Percentiles rank a stretch among this genome's conserved stretches.
These are phyloP conservation scores for Drosophila biarmipes DNA, from an alignment of 1,140 invertebrate genomes.

Conservation along the genomic window DNA sequence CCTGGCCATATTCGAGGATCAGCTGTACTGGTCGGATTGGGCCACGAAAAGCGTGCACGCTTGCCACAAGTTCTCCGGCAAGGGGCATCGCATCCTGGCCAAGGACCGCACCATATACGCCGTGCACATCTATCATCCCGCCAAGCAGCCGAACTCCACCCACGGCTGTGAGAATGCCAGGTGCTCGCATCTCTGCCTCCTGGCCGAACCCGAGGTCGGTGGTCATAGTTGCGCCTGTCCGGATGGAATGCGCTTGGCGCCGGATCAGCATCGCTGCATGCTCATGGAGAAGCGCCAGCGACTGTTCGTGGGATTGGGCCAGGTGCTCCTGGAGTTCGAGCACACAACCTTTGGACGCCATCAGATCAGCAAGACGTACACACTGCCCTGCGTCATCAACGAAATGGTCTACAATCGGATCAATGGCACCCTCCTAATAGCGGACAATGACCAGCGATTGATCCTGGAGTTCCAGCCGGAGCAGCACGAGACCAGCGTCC, in stretches of 20 bases:
- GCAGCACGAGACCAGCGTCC: constrained; percentile 60
- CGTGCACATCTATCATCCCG: constrained; percentile 89
- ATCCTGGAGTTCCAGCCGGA: constrained; percentile 84
- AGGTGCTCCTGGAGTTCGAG: constrained; percentile 84
- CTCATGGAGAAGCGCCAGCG: constrained; percentile 84
- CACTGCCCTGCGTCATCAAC: constrained; percentile 83
- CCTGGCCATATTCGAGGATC: constrained; percentile 94
- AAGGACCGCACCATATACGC: constrained; percentile 86
- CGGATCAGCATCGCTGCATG: constrained; percentile 86
- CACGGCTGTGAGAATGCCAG: constrained; percentile 89
- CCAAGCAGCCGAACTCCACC: constrained; percentile 85
- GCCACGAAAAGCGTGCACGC: constrained; percentile 87
- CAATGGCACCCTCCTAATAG: constrained; percentile 85
- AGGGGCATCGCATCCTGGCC: constrained; percentile 85
- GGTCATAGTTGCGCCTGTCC: constrained; percentile 92
- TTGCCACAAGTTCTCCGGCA: constrained; percentile 89
- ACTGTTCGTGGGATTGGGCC: constrained; percentile 81
- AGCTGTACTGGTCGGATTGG: constrained; percentile 95
- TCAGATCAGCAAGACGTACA: constrained; percentile 55
- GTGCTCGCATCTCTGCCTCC: constrained; percentile 93
- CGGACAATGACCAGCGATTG: constrained; percentile 85
- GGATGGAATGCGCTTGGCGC: constrained; percentile 87
- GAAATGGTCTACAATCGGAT: constrained; percentile 84
- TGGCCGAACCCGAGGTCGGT: constrained; percentile 86
- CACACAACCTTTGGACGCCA: constrained; percentile 85